phyloP scores from a whole-genome alignment of 1,140 invertebrate species.

The Mycetomoellerius zeteki region DNA sequence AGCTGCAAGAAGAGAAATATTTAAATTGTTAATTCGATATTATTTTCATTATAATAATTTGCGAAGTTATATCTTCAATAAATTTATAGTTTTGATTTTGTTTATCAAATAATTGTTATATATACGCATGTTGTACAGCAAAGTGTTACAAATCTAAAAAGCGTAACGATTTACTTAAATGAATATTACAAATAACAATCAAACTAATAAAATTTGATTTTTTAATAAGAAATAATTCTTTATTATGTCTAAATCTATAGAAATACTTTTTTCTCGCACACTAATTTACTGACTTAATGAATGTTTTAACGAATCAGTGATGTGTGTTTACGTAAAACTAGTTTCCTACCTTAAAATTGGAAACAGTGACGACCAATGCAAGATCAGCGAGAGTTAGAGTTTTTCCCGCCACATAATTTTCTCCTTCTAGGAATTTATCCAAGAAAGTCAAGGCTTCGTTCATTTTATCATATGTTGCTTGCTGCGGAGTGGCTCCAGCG shows the following conservation, averaged over 20 bases:
- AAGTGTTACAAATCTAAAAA: not conserved
- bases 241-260: too few species aligned
- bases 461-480: constrained; percentile 89
- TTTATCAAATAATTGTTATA: not conserved
- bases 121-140: not conserved
- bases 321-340: not conserved
- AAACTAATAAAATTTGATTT: not conserved
- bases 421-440: constrained; percentile 90
- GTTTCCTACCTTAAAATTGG: constrained; percentile 88
- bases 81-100: not conserved
- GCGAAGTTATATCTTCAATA: not conserved
- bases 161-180: not conserved
- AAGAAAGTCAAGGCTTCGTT: constrained; percentile 89
- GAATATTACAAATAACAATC: not conserved
- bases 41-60: not conserved
- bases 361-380: constrained; percentile 88
- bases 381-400: constrained; percentile 92
- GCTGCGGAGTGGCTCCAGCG: constrained; percentile 89
- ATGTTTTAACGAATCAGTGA: not conserved
- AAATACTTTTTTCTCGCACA: not conserved
- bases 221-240: not conserved
- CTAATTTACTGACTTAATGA: not conserved
- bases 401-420: constrained; percentile 90
- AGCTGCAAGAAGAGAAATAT: constrained; percentile 78
- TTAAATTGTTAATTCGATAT: not conserved